phyloP scores from a whole-genome alignment of 1,140 invertebrate species.

The Hormaphis cornu region DNA sequence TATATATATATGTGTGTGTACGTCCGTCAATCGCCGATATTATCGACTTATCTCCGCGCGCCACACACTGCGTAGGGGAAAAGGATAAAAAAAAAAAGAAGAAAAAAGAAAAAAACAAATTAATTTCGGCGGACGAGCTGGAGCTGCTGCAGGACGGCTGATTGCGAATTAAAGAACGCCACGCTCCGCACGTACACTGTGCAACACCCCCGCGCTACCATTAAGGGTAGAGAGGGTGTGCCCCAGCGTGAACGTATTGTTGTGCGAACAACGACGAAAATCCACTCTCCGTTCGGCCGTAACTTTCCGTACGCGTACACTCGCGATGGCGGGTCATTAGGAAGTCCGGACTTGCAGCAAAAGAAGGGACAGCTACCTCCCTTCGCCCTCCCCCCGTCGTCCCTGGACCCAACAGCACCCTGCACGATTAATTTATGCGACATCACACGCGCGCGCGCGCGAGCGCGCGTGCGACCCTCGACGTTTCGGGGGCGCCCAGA shows the following conservation, averaged over 20 bases:
- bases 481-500: slow-evolving; percentile 17
- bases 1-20: too few relatives aligned
- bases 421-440: slow-evolving; percentile 23
- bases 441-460: slow-evolving; percentile 20
- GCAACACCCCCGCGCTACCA: too few relatives aligned
- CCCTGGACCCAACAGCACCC: not conserved
- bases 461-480: slow-evolving; percentile 18
- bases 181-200: not conserved
- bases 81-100: too few relatives aligned
- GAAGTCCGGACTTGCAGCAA: not conserved
- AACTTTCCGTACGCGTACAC: slow-evolving; percentile 7
- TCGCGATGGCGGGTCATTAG: slow-evolving; percentile 3
- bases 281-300: not conserved
- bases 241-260: not conserved
- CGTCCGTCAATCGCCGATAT: slow-evolving; percentile 25
- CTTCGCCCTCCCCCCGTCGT: not conserved
- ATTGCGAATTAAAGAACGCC: slow-evolving; percentile 28
- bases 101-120: slow-evolving; percentile 20
- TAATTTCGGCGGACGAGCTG: slow-evolving; percentile 12
- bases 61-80: not conserved
- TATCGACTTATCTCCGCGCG: slow-evolving; percentile 21
- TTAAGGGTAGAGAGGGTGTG: too few relatives aligned
- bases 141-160: not conserved
- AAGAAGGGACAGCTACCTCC: not conserved
- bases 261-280: not conserved